These are phyloP conservation scores for Wiebesia pumilae DNA, from an alignment of 1,140 invertebrate genomes.

Conservation along the genomic window DNA sequence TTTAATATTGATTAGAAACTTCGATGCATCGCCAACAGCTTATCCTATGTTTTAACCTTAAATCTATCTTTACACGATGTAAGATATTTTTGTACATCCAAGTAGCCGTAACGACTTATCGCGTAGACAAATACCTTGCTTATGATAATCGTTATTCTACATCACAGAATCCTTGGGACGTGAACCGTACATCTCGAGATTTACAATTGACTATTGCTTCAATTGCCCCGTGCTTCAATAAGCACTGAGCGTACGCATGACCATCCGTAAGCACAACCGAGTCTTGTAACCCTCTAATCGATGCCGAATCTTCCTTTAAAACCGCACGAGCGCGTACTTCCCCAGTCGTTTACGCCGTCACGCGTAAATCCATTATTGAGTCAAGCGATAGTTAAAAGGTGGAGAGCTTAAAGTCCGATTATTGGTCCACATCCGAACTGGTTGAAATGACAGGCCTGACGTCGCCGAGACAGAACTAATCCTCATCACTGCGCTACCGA, in stretches of 20 bases:
- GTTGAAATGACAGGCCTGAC: not conserved
- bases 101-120: slow-evolving; percentile 3
- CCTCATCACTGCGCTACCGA: not conserved
- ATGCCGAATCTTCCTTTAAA: not conserved
- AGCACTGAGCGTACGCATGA: not conserved
- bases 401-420: not conserved
- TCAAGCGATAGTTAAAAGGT: not conserved
- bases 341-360: not conserved
- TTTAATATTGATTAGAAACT: not conserved
- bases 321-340: not conserved
- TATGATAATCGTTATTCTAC: not conserved
- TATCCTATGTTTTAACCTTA: not conserved
- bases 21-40: not conserved
- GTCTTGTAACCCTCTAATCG: not conserved
- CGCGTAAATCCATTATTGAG: slow-evolving; percentile 10
- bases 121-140: not conserved
- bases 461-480: slow-evolving; percentile 23
- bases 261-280: not conserved
- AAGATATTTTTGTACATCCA: not conserved
- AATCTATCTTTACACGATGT: not conserved
- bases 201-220: not conserved
- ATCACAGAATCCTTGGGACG: not conserved
- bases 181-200: not conserved
- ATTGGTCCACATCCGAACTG: slow-evolving; percentile 7
- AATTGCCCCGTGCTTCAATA: not conserved